These are phyloP conservation scores for Heliothis peltigera DNA, from an alignment of 2,888 invertebrate species.

Conservation along the genomic window DNA sequence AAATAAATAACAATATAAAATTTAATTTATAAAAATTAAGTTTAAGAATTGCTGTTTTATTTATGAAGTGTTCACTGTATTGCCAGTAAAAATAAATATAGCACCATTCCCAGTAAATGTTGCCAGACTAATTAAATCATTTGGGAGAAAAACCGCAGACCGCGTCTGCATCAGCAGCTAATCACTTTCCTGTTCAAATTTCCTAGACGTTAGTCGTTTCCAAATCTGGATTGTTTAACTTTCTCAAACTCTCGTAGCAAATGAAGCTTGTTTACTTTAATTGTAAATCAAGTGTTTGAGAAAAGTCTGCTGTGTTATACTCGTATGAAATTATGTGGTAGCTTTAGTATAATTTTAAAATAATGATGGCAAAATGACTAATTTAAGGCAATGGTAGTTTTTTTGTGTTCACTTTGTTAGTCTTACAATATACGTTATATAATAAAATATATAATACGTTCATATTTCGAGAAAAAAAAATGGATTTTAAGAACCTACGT, in stretches of 20 bases:
- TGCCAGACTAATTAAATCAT: constrained; percentile 35
- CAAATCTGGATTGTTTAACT: constrained; percentile 7
- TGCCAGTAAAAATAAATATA: constrained; percentile 39
- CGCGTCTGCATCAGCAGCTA: constrained; percentile 22
- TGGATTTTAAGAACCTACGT: too few relatives aligned
- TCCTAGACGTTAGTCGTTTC: constrained; percentile 8
- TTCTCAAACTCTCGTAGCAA: not conserved
- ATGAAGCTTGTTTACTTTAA: not conserved
- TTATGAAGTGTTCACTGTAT: constrained; percentile 26
- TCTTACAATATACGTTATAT: too few relatives aligned
- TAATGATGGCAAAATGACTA: too few relatives aligned
- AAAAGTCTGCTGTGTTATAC: constrained; percentile 7
- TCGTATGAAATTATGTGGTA: too few relatives aligned
- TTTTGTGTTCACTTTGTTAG: too few relatives aligned
- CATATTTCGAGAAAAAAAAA: too few relatives aligned
- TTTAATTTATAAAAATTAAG: constrained; percentile 5
- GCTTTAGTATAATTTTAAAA: constrained; percentile 17
- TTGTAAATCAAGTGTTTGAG: not conserved
- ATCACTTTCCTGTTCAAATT: constrained; percentile 25
- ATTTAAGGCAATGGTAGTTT: too few relatives aligned
- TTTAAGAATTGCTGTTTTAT: constrained; percentile 10
- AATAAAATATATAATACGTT: too few relatives aligned
- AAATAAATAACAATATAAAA: not conserved
- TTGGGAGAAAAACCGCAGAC: constrained; percentile 31
- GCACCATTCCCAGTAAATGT: constrained; percentile 25